These are phyloP conservation scores for Pristionchus arcanus DNA, from an alignment of 2,888 invertebrate genomes.

Conservation along the genomic window DNA sequence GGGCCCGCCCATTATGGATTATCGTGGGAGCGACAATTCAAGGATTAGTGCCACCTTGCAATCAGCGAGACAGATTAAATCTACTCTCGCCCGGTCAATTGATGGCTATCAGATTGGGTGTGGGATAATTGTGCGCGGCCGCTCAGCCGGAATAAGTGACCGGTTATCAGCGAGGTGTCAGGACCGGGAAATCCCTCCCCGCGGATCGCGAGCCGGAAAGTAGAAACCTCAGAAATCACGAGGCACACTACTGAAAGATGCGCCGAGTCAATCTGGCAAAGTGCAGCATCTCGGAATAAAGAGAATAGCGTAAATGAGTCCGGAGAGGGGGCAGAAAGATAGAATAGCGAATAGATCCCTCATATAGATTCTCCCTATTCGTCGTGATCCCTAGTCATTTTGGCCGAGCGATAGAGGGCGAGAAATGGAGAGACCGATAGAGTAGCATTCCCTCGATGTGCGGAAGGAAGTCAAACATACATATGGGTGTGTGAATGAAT, in stretches of 20 bases:
- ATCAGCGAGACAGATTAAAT: not conserved
- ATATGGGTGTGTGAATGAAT: not conserved
- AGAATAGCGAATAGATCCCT: too few species aligned
- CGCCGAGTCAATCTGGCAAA: conserved; percentile 23
- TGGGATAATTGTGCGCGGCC: conserved; percentile 18
- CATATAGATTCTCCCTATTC: too few species aligned
- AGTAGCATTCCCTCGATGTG: not conserved
- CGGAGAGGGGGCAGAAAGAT: not conserved
- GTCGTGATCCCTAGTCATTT: too few species aligned
- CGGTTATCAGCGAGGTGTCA: conserved; percentile 44
- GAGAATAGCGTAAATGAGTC: not conserved
- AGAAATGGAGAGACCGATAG: not conserved
- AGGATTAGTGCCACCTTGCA: conserved; percentile 24
- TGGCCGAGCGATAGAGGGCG: not conserved
- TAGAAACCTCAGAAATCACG: not conserved
- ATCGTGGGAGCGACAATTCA: not conserved
- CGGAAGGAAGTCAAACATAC: conserved; percentile 10
- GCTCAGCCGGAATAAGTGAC: conserved; percentile 33
- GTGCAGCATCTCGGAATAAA: conserved; percentile 11
- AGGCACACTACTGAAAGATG: not conserved
- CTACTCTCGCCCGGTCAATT: conserved; percentile 8
- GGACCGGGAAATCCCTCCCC: not conserved
- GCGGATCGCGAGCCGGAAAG: not conserved
- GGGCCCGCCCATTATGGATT: not conserved
- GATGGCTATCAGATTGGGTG: conserved; percentile 13